Conservation (phyloP, 2,113 vertebrate genomes). For the Macquaria australasica region DNA sequence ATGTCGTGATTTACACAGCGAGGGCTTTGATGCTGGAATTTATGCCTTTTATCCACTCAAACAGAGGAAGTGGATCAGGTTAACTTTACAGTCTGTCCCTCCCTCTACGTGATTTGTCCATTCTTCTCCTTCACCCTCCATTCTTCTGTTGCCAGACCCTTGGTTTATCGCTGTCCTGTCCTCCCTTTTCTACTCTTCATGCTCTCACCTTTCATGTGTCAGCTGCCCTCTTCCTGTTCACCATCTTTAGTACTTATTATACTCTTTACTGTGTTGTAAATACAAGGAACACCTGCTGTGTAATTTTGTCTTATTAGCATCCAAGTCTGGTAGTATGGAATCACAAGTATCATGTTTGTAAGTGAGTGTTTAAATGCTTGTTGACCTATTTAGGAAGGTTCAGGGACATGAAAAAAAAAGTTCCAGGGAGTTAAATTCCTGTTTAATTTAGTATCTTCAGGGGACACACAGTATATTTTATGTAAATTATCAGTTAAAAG, state of each 20-base stretch:
- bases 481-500: background rate
- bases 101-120: slow-evolving; percentile 11
- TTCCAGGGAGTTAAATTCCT: background rate
- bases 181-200: slow-evolving; percentile 3
- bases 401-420: background rate
- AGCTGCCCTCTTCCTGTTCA: slow-evolving; percentile 21
- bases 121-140: slow-evolving; percentile 12
- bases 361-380: slow-evolving; percentile 19
- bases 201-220: slow-evolving; percentile 21
- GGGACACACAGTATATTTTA: background rate
- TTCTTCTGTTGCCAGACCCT: slow-evolving; percentile 16
- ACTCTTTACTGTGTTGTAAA: slow-evolving; percentile 26
- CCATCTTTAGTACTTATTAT: background rate
- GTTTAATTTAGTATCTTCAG: background rate
- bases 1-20: slow-evolving; percentile 64
- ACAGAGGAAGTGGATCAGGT: slow-evolving; percentile 34
- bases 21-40: slow-evolving; percentile 63
- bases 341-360: background rate
- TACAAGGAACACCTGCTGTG: slow-evolving; percentile 27
- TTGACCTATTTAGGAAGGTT: background rate
- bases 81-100: slow-evolving; percentile 40
- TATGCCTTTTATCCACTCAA: slow-evolving; percentile 57
- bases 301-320: slow-evolving; percentile 22
- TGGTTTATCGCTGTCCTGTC: slow-evolving; percentile 13
- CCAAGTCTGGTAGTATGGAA: slow-evolving; percentile 2